Evolutionary conservation across 2,888 invertebrate species (phyloP).

Genomic region (Agrilus mali): DNA sequence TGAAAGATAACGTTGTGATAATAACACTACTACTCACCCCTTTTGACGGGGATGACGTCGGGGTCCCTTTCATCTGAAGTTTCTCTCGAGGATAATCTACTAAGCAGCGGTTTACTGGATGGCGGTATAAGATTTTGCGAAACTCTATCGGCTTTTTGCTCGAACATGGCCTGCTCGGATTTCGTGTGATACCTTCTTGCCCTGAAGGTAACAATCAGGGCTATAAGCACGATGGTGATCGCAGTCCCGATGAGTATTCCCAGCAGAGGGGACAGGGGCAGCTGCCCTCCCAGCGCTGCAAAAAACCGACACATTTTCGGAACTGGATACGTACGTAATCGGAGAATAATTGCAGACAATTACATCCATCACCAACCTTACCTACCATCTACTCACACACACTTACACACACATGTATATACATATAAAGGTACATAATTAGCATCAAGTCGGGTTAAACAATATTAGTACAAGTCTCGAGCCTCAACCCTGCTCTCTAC

Average conservation of each 20-base stretch:
- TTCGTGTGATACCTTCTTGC: slow-evolving; percentile 30
- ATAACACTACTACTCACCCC: slow-evolving; percentile 44
- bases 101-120: slow-evolving; percentile 30
- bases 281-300: slow-evolving; percentile 42
- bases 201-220: slow-evolving; percentile 38
- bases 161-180: slow-evolving; percentile 20
- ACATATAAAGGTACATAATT: too few species aligned
- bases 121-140: slow-evolving; percentile 25
- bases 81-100: slow-evolving; percentile 31
- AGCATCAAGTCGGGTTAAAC: too few species aligned
- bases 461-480: too few species aligned
- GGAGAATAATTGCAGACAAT: too few species aligned
- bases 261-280: slow-evolving; percentile 42
- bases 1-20: not conserved
- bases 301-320: slow-evolving; percentile 10
- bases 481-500: too few species aligned
- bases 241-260: slow-evolving; percentile 42
- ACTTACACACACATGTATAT: too few species aligned
- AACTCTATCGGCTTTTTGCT: slow-evolving; percentile 33
- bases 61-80: slow-evolving; percentile 49
- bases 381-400: too few species aligned
- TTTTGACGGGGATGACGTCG: slow-evolving; percentile 64
- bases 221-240: slow-evolving; percentile 39
- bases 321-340: too few species aligned
- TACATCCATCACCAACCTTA: too few species aligned